Conservation (phyloP, 2,113 vertebrate genomes). For the Otolemur garnettii region DNA sequence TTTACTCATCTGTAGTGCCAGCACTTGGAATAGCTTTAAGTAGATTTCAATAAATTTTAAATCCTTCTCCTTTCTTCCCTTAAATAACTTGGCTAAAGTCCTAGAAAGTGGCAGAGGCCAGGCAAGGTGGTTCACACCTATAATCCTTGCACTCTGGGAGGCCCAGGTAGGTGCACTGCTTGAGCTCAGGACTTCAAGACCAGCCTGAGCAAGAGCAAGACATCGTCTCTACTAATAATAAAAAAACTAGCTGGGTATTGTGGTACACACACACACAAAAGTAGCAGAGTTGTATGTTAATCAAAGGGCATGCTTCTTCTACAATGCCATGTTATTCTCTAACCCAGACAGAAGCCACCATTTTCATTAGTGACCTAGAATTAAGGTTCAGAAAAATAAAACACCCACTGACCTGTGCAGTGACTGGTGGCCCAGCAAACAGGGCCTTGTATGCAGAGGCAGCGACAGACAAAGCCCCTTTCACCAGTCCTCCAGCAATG, state of each 20-base stretch:
- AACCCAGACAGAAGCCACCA: background rate
- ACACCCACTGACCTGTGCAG: conserved; percentile 89
- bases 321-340: background rate
- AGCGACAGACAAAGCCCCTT: conserved; percentile 97
- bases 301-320: background rate
- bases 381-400: conserved; percentile 41
- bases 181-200: too few species aligned
- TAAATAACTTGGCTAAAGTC: background rate
- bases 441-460: conserved; percentile 98
- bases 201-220: too few species aligned
- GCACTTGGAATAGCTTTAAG: background rate
- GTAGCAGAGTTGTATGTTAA: background rate
- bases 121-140: too few species aligned
- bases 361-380: background rate
- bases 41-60: background rate
- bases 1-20: background rate
- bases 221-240: too few species aligned
- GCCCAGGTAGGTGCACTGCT: too few species aligned
- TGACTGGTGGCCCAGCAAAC: conserved; percentile 94
- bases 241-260: too few species aligned
- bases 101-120: background rate
- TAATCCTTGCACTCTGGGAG: too few species aligned
- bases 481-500: conserved; percentile 96
- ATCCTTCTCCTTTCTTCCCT: background rate
- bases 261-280: background rate